Evolutionary conservation across 2,888 invertebrate genomes (phyloP).

Genomic region (Willowsia nigromaculata): DNA sequence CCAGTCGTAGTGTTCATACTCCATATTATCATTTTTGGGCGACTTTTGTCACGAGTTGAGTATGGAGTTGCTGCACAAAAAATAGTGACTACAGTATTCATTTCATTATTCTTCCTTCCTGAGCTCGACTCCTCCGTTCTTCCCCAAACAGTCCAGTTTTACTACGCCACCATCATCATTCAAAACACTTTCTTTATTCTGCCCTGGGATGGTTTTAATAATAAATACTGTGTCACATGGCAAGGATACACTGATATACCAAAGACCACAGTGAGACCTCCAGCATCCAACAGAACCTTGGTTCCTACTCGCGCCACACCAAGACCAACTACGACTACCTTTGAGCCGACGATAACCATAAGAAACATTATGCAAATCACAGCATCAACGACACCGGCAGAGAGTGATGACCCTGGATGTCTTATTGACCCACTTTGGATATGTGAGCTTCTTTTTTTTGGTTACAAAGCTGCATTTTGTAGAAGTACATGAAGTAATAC

Average conservation of each 20-base stretch:
- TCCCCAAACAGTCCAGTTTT: constrained; percentile 74
- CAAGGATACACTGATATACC: background rate
- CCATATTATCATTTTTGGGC: constrained; percentile 71
- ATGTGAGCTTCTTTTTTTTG: background rate
- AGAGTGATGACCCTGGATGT: constrained; percentile 42
- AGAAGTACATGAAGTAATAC: background rate
- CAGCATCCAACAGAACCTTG: background rate
- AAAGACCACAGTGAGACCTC: background rate
- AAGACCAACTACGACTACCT: background rate
- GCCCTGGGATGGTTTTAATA: constrained; percentile 73
- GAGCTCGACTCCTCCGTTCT: constrained; percentile 71
- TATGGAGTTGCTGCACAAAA: constrained; percentile 75
- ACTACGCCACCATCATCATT: constrained; percentile 73
- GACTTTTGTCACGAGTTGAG: constrained; percentile 69
- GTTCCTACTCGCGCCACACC: background rate
- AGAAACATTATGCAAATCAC: background rate
- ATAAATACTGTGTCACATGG: constrained; percentile 52
- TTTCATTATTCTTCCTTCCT: constrained; percentile 76
- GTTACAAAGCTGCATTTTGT: background rate
- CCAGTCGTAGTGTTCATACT: constrained; percentile 33
- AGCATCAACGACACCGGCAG: background rate
- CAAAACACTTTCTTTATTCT: constrained; percentile 75
- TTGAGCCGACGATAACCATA: background rate
- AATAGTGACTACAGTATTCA: constrained; percentile 75
- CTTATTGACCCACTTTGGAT: constrained; percentile 69